Percentiles rank a stretch among this genome's conserved stretches.
phyloP scores from a whole-genome alignment of 2,797 vertebrate genomes.

The Lagodon rhomboides region DNA sequence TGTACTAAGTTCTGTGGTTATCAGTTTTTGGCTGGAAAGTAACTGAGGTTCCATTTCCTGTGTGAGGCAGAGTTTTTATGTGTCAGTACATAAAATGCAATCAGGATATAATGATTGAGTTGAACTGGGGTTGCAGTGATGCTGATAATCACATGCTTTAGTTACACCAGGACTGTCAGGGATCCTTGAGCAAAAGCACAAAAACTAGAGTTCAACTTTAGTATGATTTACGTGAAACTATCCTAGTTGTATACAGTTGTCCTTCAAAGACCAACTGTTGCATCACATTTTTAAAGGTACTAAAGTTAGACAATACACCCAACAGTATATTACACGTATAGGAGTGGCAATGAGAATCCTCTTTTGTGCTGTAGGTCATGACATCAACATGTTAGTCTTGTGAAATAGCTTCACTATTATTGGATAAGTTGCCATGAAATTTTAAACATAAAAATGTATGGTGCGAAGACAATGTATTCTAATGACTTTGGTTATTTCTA shows the following conservation, averaged over 20 bases:
- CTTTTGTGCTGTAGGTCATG: no score
- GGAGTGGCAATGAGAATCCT: no score
- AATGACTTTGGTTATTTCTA: no score
- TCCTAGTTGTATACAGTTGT: background rate
- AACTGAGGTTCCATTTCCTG: constrained; percentile 44
- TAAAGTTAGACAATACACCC: background rate
- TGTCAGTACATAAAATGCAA: background rate
- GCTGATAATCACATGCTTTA: background rate
- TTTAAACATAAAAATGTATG: no score
- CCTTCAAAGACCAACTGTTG: background rate
- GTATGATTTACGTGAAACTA: background rate
- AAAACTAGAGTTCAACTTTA: no score
- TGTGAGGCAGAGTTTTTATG: background rate
- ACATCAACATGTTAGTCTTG: no score
- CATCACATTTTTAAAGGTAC: background rate
- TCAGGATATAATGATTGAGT: background rate
- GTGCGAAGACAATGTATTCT: no score
- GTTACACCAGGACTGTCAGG: background rate
- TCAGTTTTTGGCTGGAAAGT: background rate
- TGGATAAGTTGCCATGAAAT: no score
- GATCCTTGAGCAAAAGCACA: background rate
- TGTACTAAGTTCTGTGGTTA: background rate
- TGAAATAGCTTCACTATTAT: no score
- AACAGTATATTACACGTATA: background rate
- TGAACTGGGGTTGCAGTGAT: background rate